Evolutionary conservation across 2,888 invertebrate species (phyloP).

Genomic region (Rambutsinella grinnellia): DNA sequence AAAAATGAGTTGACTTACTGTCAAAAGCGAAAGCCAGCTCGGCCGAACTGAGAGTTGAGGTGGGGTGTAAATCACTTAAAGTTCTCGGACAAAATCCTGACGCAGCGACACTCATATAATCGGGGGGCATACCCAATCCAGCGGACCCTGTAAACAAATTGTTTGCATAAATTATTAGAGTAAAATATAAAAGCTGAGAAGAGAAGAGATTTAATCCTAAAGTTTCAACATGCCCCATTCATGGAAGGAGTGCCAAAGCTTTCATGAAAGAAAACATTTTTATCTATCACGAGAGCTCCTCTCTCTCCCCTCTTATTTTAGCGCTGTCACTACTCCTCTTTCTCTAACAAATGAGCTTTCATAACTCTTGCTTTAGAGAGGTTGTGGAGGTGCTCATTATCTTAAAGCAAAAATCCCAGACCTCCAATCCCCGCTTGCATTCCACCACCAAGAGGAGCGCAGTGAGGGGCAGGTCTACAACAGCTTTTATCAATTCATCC

Average conservation of each 20-base stretch:
- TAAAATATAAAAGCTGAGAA: not conserved
- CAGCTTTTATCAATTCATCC: not conserved
- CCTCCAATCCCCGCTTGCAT: constrained; percentile 57
- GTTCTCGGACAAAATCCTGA: constrained; percentile 71
- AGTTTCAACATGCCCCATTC: constrained; percentile 18
- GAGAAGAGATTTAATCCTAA: not conserved
- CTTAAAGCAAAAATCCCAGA: constrained; percentile 55
- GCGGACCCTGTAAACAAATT: constrained; percentile 61
- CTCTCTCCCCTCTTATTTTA: constrained; percentile 41
- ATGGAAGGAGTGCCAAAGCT: constrained; percentile 39
- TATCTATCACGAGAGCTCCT: constrained; percentile 36
- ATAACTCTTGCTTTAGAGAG: constrained; percentile 58
- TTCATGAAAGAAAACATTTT: constrained; percentile 25
- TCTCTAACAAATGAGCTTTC: constrained; percentile 59
- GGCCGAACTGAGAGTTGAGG: constrained; percentile 81
- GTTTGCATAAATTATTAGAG: not conserved
- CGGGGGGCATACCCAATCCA: constrained; percentile 73
- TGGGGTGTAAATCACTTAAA: constrained; percentile 72
- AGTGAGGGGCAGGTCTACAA: constrained; percentile 39
- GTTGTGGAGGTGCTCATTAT: constrained; percentile 56
- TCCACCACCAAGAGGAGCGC: constrained; percentile 41
- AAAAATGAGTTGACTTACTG: constrained; percentile 73
- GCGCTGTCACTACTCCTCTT: constrained; percentile 52
- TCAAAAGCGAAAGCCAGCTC: constrained; percentile 91
- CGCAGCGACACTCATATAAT: constrained; percentile 73